These are phyloP conservation scores for Alouatta palliata DNA, from an alignment of 2,113 vertebrate species.

Conservation along the genomic window DNA sequence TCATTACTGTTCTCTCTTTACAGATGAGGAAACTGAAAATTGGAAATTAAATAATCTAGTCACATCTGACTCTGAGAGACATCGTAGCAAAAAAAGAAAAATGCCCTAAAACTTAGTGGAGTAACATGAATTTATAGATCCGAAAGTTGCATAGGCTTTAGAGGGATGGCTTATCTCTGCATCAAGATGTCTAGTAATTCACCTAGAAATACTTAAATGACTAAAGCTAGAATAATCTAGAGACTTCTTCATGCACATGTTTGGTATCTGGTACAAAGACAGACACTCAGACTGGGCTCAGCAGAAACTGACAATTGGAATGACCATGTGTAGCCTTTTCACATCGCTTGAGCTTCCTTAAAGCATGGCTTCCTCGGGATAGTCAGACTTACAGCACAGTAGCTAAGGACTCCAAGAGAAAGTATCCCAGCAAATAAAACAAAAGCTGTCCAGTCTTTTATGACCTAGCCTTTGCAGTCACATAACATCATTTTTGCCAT, in stretches of 20 bases:
- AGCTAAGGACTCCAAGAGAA: not conserved
- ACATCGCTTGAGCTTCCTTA: not conserved
- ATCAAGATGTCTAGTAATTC: not conserved
- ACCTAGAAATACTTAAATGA: not conserved
- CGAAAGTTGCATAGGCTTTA: not conserved
- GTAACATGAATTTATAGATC: not conserved
- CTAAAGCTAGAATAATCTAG: not conserved
- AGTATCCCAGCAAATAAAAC: not conserved
- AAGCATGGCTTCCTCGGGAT: not conserved
- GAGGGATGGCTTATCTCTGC: not conserved
- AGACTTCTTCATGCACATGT: not conserved
- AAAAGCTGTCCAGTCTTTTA: not conserved
- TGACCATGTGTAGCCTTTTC: not conserved
- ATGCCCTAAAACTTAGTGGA: not conserved
- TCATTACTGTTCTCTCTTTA: not conserved
- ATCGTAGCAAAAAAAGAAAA: not conserved
- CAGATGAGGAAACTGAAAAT: not conserved
- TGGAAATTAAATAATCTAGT: slow-evolving; percentile 11
- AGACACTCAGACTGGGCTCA: not conserved
- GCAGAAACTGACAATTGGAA: not conserved
- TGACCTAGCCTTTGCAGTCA: not conserved
- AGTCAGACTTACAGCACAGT: not conserved
- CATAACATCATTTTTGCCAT: not conserved
- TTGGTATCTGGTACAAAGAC: not conserved
- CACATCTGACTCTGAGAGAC: not conserved